Evolutionary conservation across 2,113 vertebrate genomes (phyloP).

Genomic region (Aythya baeri): DNA sequence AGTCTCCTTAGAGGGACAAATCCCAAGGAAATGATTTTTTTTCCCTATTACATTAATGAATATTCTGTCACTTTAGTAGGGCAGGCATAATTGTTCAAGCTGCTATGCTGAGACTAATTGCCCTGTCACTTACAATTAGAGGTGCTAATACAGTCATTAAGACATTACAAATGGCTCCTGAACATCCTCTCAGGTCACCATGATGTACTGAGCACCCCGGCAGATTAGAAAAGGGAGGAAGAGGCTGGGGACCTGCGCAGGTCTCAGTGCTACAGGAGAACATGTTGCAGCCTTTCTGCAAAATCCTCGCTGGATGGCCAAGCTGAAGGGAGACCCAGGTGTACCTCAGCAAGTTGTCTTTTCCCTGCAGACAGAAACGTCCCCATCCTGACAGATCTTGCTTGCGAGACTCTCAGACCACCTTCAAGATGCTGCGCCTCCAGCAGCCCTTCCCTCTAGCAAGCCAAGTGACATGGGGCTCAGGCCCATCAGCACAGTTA

Average conservation of each 20-base stretch:
- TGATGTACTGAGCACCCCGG: accelerated
- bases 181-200: neutral
- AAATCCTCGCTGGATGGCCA: accelerated
- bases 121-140: constrained; percentile 38
- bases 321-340: neutral
- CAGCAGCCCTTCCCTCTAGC: no score
- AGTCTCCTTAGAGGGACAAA: neutral
- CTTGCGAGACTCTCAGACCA: neutral
- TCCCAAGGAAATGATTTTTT: neutral
- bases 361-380: neutral
- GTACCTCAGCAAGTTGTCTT: neutral
- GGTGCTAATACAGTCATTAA: constrained; percentile 27
- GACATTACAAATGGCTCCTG: neutral
- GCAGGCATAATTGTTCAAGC: constrained; percentile 17
- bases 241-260: neutral
- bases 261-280: neutral
- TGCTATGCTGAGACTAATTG: constrained; percentile 38
- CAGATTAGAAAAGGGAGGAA: neutral
- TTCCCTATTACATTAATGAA: constrained; percentile 8
- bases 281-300: neutral
- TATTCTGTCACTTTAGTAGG: constrained; percentile 33
- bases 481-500: neutral
- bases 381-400: neutral
- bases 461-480: neutral
- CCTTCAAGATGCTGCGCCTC: neutral